Evolutionary conservation across 2,888 invertebrate genomes (phyloP).

Genomic region (Sesamia inferens): DNA sequence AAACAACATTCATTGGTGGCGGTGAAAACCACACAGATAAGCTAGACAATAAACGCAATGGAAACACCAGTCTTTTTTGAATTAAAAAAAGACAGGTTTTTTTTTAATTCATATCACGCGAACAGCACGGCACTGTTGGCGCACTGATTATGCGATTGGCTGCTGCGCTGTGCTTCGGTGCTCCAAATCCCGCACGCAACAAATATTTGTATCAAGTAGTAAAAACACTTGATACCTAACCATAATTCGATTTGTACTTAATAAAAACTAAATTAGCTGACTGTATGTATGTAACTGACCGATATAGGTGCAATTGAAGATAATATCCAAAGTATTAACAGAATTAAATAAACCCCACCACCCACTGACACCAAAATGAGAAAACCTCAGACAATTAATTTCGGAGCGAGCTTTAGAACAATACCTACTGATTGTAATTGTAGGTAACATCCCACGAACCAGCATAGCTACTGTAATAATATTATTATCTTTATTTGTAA

Average conservation of each 20-base stretch:
- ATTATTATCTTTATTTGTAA: neutral
- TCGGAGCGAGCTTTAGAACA: neutral
- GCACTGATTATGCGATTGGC: too few species aligned
- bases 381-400: constrained; percentile 20
- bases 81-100: too few species aligned
- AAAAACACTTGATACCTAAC: too few species aligned
- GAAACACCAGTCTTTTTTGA: neutral
- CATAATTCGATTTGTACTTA: too few species aligned
- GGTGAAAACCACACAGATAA: neutral
- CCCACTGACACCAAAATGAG: constrained; percentile 41
- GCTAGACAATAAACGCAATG: neutral
- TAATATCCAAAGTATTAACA: constrained; percentile 1
- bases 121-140: too few species aligned
- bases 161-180: too few species aligned
- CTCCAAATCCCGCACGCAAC: too few species aligned
- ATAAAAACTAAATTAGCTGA: neutral
- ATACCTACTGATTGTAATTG: constrained; percentile 9
- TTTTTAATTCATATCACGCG: neutral
- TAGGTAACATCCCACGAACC: constrained; percentile 20
- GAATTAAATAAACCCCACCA: constrained; percentile 28
- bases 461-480: neutral
- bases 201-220: too few species aligned
- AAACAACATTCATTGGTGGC: too few species aligned
- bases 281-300: neutral
- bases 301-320: neutral